These are phyloP conservation scores for Drosophila serrata DNA, from an alignment of 1,140 invertebrate species.

Conservation along the genomic window DNA sequence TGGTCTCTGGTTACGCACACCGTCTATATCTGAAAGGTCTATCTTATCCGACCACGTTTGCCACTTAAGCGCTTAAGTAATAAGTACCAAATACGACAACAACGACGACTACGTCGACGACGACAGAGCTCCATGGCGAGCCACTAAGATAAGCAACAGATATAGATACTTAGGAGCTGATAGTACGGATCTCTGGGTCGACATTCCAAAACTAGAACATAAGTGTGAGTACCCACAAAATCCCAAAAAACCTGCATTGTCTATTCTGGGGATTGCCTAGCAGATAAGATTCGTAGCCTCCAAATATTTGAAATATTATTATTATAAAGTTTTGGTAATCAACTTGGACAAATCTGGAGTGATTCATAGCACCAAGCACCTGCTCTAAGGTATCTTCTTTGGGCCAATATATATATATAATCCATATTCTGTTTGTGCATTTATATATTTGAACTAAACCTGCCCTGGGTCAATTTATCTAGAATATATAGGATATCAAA, in stretches of 20 bases:
- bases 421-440: neutral
- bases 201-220: constrained; percentile 12
- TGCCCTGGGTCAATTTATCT: constrained; percentile 27
- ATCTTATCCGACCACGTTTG: constrained; percentile 57
- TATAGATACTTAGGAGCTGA: constrained; percentile 38
- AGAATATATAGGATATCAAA: neutral
- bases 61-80: constrained; percentile 43
- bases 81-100: constrained; percentile 31
- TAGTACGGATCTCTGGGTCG: constrained; percentile 25
- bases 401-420: no score
- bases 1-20: constrained; percentile 41
- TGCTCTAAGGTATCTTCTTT: neutral
- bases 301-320: constrained; percentile 27
- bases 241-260: constrained; percentile 1
- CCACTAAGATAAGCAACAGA: constrained; percentile 56
- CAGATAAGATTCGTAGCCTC: constrained; percentile 22
- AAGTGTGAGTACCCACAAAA: neutral
- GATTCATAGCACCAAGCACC: neutral
- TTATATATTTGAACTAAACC: neutral
- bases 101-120: neutral
- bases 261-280: constrained; percentile 22
- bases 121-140: neutral
- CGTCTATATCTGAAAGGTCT: constrained; percentile 30
- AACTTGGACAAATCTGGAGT: neutral
- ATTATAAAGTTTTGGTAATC: neutral